Base-by-base conservation (phyloP, 1,140 invertebrate genomes). In the Anthonomus grandis region DNA sequence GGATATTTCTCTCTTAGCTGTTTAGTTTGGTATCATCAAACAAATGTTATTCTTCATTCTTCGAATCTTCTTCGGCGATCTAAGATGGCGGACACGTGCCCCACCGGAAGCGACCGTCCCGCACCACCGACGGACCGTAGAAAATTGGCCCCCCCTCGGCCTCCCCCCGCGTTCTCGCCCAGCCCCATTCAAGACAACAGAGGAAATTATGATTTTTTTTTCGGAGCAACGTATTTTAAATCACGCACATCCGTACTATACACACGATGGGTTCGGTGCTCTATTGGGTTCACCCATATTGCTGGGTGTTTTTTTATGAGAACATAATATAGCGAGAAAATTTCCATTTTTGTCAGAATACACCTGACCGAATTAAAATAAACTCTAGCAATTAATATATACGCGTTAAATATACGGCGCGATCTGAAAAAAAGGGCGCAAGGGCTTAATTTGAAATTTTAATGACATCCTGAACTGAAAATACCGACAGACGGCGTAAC, bases 11-110 rank as follows among this genome's bases (percentile, higher is more conserved):
- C 31, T 12, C 31, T 10, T 34, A 34, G 13, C 31, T 13, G 13
- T 34, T 34, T 34, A 34, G 31, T 34, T 13, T 34, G 31, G 31
- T n/a, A n/a, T n/a, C n/a, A n/a, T n/a, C n/a, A n/a, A n/a, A n/a
- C n/a, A n/a, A n/a, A n/a, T n/a, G n/a, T n/a, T n/a, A n/a, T n/a
- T n/a, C n/a, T n/a, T n/a, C n/a, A 13, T 34, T 34, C 31, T 34
- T 34, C 15, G 31, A 34, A 34, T 34, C 31, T 34, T 34, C 31
- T 13, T 34, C 41, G 41, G 24, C 41, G 25, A 54, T 54, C 51
- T 54, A 68, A 68, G 66, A 66, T 64, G 65, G 62, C 64, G 68
- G 57, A 68, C 69, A 70, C 69, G 69, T 70, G 69, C 69, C 69
- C 64, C 60, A 67, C 67, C 63, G 69, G 69, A 70, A 70, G 62